Evolutionary conservation across 2,113 vertebrate genomes (phyloP), one percentile per base, ranked within the genome.

Genomic region (Arizona elegans): DNA sequence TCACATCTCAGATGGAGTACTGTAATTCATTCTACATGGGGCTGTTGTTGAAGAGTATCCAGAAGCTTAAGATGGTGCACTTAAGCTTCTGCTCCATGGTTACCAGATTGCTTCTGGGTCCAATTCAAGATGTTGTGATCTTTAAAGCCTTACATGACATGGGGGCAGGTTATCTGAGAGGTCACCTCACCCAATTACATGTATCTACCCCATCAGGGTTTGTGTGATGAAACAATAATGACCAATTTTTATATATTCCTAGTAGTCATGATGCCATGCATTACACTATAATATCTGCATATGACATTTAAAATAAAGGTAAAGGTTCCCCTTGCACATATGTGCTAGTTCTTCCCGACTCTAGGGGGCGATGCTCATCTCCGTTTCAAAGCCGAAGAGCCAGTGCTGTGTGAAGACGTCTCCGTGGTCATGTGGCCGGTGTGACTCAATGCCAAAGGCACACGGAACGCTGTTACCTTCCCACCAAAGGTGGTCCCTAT

Each of bases 231-330:
- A 70, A n/a, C 29, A 70, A 70, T 59, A 11, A 47, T 81, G 19
- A 81, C 55, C 87, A 89, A 65, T 86, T 89, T 88, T 85, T 88
- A 91, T 81, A 89, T 81, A 91, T 88, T 38, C 38, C 54, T 89
- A 59, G 53, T 59, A 89, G 62, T n/a, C 53, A 85, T 89, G 58
- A 33, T 65, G 43, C 88, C 85, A 52, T 93, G 88, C 59, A 2
- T 86, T 94, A 56, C 52, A 92, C 21, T 53, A 3, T 65, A 13
- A 12, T 92, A 86, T 89, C 94, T 53, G 92, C 54, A 86, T 90
- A 56, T 89, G 29, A 85, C 24, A 53, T 87, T 86, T 43, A 47
- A 47, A 4, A 4, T 47, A 47, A 47, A 47, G 3, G 43, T 47
- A 47, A 47, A 47, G 43, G 43, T 47, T 47, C 43, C 43, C 43